These are phyloP conservation scores for Ispidina lecontei DNA, from an alignment of 2,797 vertebrate genomes.

Conservation along the genomic window DNA sequence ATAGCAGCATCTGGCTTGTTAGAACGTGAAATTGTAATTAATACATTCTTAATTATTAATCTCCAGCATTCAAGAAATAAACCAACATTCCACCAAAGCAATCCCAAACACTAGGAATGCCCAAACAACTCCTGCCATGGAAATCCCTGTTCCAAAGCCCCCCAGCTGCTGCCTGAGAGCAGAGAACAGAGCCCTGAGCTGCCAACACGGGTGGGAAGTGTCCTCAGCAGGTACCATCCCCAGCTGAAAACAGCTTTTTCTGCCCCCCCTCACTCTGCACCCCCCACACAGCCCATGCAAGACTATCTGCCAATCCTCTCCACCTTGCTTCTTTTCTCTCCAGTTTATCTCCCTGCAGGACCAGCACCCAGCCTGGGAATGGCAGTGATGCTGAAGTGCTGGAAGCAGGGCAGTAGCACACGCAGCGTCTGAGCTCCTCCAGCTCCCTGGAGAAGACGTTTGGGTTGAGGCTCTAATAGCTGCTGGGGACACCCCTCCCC, in stretches of 20 bases:
- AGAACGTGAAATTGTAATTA: conserved; percentile 64
- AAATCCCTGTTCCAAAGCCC: conserved; percentile 1
- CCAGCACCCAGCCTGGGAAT: conserved; percentile 40
- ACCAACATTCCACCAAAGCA: conserved; percentile 1
- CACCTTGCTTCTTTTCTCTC: conserved; percentile 45
- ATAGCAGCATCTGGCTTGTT: conserved; percentile 71
- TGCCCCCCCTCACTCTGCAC: background rate
- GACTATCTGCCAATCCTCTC: conserved; percentile 47
- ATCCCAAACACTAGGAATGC: conserved; percentile 42
- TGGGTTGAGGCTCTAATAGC: conserved; percentile 74
- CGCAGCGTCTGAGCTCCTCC: conserved; percentile 30
- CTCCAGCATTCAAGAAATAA: conserved; percentile 29
- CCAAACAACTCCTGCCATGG: background rate
- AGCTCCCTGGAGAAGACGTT: conserved; percentile 63
- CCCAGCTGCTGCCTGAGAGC: background rate
- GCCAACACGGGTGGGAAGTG: background rate
- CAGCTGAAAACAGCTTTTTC: background rate
- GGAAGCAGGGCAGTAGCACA: conserved; percentile 48
- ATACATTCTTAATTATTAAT: conserved; percentile 74
- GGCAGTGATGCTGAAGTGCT: conserved; percentile 38
- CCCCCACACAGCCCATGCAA: background rate
- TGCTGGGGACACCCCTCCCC: conserved; percentile 74
- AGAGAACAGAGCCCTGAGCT: too few relatives aligned
- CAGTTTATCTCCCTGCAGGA: background rate
- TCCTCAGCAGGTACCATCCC: background rate